Base-by-base conservation (phyloP, 2,888 invertebrate species). In the Clivina fossor region DNA sequence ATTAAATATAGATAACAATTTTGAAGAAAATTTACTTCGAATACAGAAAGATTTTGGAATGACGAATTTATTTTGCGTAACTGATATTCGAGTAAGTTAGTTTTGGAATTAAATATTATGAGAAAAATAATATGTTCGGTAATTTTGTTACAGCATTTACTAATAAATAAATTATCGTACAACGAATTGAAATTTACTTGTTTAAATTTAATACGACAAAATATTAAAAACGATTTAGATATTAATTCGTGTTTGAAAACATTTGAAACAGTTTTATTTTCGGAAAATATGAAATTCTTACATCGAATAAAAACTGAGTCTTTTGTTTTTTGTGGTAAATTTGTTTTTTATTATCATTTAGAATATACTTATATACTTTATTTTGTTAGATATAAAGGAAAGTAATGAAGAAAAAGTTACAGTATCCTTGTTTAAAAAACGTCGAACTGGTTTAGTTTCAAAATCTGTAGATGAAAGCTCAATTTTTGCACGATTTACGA, bases 351-450 rank as follows among this genome's bases (percentile, higher is more conserved):
- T n/a, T n/a, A n/a, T n/a, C n/a, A n/a, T n/a, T n/a, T n/a, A n/a
- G n/a, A n/a, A n/a, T n/a, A n/a, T n/a, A n/a, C n/a, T n/a, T n/a
- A n/a, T n/a, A n/a, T n/a, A n/a, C n/a, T n/a, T n/a, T n/a, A n/a
- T n/a, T n/a, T n/a, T n/a, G n/a, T n/a, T n/a, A n/a, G n/a, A n/a
- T n/a, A 18, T n/a, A 38, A 18, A 18, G 18, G 15, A 38, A 16
- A 16, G n/a, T 8, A 2, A 2, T 9, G 2, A n/a, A 40, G 13
- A 1, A 11, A 15, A 15, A 13, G 11, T 2, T 1, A n/a, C n/a
- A 9, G 11, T 43, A 13, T 26, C 26, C 5, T 16, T 20, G 4
- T 55, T 54, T 13, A 55, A 55, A 40, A 55, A 20, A 20, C 38
- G 40, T 9, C 37, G 55, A 35, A 30, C 40, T 7, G 38, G 47